Base-by-base conservation (phyloP, 2,797 vertebrate species). In the Rhodeus uyekii region DNA sequence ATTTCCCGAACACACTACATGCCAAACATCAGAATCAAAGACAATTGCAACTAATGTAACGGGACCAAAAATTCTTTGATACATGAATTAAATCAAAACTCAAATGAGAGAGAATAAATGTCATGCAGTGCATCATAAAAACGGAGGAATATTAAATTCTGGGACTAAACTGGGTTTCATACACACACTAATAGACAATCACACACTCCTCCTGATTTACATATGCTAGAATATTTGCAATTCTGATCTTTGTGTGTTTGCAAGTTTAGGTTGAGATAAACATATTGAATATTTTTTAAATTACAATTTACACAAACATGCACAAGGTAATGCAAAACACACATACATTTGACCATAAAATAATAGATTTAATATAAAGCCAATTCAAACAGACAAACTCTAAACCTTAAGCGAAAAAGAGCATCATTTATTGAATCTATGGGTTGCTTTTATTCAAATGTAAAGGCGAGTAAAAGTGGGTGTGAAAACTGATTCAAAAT, bases 1-100 rank as follows among this genome's bases (percentile, higher is more conserved):
- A 34, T 36, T 29, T 36, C 22, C 32, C 19, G 9, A 24, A 53
- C 71, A 73, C 32, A 34, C 53, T 53, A n/a, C 46, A 53, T 1
- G 68, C 24, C 44, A 69, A 69, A 71, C 42, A 46, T 29, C 36
- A 76, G 5, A 61, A 76, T 16, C 55, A 61, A 53, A 73, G 27
- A 76, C 39, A 46, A n/a, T 74, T 38, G 5, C 4, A 3, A 46
- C 7, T 5, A 53, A 73, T 9, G n/a, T 27, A 39, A 75, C 18
- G 27, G 72, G 50, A 58, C 58, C 27, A 12, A 58, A 75, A 75
- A 58, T 39, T 24, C 16, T 75, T n/a, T n/a, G n/a, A n/a, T 24
- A 7, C 9, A 39, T 27, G 50, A 34, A 58, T 75, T 61, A n/a
- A 32, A 44, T 3, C 27, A n/a, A 61, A 61, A 61, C n/a, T 29